Evolutionary conservation across 2,113 vertebrate genomes (phyloP).

Genomic region (Hystrix brachyura): DNA sequence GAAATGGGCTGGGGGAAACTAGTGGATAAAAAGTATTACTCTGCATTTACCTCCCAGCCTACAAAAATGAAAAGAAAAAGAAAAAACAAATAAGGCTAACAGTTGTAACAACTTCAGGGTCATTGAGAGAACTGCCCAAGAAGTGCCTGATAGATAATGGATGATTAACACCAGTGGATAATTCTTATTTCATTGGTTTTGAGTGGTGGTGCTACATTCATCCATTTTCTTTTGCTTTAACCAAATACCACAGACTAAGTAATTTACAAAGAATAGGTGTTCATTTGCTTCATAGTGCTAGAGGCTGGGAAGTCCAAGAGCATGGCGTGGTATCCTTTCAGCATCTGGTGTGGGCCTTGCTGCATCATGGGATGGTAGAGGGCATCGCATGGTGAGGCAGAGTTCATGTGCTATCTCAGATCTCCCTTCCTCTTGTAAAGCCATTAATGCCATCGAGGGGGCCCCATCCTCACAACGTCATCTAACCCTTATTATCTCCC

Average conservation of each 20-base stretch:
- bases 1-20: not conserved
- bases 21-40: slow-evolving; percentile 1
- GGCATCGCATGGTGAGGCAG: not conserved
- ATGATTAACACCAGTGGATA: not conserved
- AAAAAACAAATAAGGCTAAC: not conserved
- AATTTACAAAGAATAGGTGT: not conserved
- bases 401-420: not conserved
- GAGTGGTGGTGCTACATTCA: not conserved
- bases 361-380: no score
- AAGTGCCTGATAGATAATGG: not conserved
- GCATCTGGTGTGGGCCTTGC: not conserved
- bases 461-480: not conserved
- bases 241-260: not conserved
- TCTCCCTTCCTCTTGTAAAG: not conserved
- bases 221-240: not conserved
- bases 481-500: not conserved
- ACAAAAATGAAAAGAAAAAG: not conserved
- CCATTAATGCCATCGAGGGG: not conserved
- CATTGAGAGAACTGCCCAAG: not conserved
- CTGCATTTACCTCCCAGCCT: not conserved
- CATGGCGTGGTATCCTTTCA: not conserved
- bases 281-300: not conserved
- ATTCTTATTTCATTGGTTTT: not conserved
- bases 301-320: not conserved
- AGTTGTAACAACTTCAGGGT: not conserved